Conservation (phyloP, 2,888 invertebrate genomes). For the Andrena minutula region DNA sequence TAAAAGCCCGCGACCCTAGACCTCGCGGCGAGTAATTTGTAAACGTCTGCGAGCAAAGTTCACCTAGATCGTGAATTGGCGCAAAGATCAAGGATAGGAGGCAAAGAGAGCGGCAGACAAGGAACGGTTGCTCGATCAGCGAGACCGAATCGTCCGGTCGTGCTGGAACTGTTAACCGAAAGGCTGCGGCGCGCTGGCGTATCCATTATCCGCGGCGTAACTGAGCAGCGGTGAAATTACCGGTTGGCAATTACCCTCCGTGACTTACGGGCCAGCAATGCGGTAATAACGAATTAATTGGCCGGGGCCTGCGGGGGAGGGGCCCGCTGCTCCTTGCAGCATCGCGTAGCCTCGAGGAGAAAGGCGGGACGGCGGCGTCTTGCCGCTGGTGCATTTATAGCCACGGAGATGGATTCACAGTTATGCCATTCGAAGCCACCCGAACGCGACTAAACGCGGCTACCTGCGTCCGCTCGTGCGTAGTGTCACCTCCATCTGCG, state of each 20-base stretch:
- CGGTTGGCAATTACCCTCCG: conserved; percentile 69
- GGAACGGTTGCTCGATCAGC: conserved; percentile 36
- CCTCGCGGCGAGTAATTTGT: neutral
- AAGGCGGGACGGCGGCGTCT: conserved; percentile 43
- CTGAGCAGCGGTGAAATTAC: conserved; percentile 74
- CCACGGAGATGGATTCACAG: conserved; percentile 56
- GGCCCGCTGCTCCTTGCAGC: conserved; percentile 40
- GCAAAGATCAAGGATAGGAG: conserved; percentile 6
- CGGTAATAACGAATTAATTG: conserved; percentile 79
- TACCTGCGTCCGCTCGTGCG: conserved; percentile 1
- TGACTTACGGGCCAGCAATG: conserved; percentile 71
- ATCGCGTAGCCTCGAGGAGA: conserved; percentile 46
- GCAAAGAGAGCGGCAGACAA: conserved; percentile 25
- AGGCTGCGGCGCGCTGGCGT: conserved; percentile 38
- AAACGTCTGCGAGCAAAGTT: neutral
- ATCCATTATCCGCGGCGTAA: conserved; percentile 73
- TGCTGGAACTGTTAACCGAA: conserved; percentile 48
- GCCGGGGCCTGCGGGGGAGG: conserved; percentile 31
- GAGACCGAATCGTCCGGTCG: conserved; percentile 43
- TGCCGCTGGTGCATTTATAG: conserved; percentile 52
- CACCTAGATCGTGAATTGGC: conserved; percentile 2
- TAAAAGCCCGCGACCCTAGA: neutral
- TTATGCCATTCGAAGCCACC: conserved; percentile 41
- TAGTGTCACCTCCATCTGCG: neutral
- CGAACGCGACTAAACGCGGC: conserved; percentile 3